These are phyloP conservation scores for Rotaria macrura DNA, from an alignment of 2,888 invertebrate genomes.

Conservation along the genomic window DNA sequence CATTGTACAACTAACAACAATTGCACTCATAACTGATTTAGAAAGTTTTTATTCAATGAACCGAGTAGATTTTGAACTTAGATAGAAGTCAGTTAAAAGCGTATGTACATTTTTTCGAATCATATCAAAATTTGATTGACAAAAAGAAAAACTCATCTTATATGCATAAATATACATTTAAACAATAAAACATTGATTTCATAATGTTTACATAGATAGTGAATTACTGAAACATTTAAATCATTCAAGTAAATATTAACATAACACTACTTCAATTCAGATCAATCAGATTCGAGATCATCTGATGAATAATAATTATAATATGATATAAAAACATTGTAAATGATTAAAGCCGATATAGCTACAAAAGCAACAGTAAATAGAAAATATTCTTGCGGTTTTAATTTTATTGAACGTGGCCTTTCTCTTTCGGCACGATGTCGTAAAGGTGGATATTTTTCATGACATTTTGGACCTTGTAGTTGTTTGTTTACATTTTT, in stretches of 20 bases:
- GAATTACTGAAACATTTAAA: background rate
- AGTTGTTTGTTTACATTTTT: background rate
- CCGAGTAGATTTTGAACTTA: too few relatives aligned
- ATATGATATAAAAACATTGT: background rate
- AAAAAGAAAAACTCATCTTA: background rate
- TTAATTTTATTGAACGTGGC: background rate
- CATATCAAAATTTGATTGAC: too few relatives aligned
- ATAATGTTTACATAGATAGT: background rate
- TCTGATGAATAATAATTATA: background rate
- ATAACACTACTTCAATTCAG: background rate
- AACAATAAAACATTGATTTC: background rate
- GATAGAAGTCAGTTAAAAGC: too few relatives aligned
- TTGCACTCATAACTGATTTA: too few relatives aligned
- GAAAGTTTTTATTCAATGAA: too few relatives aligned
- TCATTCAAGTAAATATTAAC: background rate
- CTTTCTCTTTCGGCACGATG: background rate
- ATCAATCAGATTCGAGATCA: background rate
- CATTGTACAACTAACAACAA: too few relatives aligned
- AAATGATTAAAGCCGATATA: background rate
- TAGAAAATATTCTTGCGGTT: background rate
- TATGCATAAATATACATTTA: too few relatives aligned
- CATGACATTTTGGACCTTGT: background rate
- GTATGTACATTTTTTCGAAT: too few relatives aligned
- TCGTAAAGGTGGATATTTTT: background rate
- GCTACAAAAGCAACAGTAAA: background rate